Conservation (phyloP, 1,140 invertebrate species). For the Aricia agestis region DNA sequence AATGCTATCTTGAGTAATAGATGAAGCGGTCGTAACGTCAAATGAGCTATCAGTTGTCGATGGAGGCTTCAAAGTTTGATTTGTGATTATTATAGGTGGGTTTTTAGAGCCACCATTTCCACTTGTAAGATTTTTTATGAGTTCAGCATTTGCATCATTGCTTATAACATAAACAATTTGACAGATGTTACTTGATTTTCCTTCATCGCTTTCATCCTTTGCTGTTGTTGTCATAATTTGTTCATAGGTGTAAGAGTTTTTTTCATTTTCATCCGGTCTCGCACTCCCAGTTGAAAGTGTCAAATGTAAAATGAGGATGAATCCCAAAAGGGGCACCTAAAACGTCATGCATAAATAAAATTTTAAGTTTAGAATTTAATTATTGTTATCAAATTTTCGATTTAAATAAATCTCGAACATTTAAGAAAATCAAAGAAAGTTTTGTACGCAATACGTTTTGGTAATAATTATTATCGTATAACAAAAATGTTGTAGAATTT, state of each 20-base stretch:
- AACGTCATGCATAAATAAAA: not conserved
- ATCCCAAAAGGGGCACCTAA: not conserved
- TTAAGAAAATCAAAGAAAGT: too few relatives aligned
- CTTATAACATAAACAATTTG: not conserved
- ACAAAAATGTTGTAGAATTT: too few relatives aligned
- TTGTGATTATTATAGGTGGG: not conserved
- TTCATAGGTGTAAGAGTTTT: not conserved
- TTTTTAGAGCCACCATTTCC: not conserved
- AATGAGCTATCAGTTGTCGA: not conserved
- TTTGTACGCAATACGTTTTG: too few relatives aligned
- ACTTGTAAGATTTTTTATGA: not conserved
- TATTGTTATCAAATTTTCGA: too few relatives aligned
- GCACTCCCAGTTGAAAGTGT: not conserved
- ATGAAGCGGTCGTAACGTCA: not conserved
- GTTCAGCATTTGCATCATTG: not conserved
- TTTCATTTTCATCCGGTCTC: not conserved
- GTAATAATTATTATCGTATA: too few relatives aligned
- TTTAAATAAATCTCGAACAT: too few relatives aligned
- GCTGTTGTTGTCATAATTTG: not conserved
- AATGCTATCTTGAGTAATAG: not conserved
- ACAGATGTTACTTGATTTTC: not conserved
- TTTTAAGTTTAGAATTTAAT: too few relatives aligned
- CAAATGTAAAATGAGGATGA: not conserved
- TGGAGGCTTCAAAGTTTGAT: not conserved
- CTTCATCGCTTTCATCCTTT: not conserved